Evolutionary conservation across 2,888 invertebrate species (phyloP).

Genomic region (Ormyrus pomaceus): DNA sequence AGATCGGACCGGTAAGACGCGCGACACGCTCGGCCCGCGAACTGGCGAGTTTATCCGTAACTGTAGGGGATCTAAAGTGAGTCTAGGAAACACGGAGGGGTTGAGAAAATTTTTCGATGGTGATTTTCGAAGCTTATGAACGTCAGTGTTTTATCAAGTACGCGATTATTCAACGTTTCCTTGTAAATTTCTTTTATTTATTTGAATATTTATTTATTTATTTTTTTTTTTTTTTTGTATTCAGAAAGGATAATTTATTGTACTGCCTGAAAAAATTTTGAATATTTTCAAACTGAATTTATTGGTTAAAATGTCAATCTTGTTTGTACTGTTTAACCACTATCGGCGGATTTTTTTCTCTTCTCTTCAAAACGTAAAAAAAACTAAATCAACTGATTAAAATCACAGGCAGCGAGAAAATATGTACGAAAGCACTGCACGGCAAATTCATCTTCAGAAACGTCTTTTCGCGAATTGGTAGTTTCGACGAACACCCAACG

Average conservation of each 20-base stretch:
- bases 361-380: background rate
- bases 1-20: constrained; percentile 12
- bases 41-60: background rate
- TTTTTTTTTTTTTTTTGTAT: too few relatives aligned
- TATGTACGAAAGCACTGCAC: background rate
- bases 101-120: too few relatives aligned
- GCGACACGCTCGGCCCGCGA: constrained; percentile 3
- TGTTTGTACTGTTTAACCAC: background rate
- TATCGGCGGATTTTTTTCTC: background rate
- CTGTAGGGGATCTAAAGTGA: too few relatives aligned
- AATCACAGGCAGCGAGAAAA: constrained; percentile 33
- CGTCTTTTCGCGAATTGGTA: constrained; percentile 5
- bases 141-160: too few relatives aligned
- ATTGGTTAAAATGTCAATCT: background rate
- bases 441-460: background rate
- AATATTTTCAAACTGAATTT: background rate
- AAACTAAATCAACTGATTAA: background rate
- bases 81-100: too few relatives aligned
- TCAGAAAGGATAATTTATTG: too few relatives aligned
- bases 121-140: too few relatives aligned
- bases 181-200: too few relatives aligned
- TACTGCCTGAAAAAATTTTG: too few relatives aligned
- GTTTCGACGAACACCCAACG: constrained; percentile 23
- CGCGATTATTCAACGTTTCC: too few relatives aligned
- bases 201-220: too few relatives aligned